A percentile compares a stretch with the other conserved stretches of the same genome.
Conservation (phyloP, 2,797 vertebrate genomes). For the Arctocebus calabarensis region DNA sequence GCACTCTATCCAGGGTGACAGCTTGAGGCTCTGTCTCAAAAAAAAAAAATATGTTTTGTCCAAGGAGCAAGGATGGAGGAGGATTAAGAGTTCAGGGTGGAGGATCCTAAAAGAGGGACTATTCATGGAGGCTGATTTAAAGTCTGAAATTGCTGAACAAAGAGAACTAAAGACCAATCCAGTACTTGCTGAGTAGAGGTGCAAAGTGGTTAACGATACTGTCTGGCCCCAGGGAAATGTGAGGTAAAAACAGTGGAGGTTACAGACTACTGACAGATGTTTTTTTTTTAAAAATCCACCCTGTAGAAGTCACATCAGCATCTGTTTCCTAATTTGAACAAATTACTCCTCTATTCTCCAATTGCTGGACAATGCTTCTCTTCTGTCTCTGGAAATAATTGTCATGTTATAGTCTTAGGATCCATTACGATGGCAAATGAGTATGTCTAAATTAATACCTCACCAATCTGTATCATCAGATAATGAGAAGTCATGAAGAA, state of each 20-base stretch:
- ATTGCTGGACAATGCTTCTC: background rate
- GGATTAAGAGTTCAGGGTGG: background rate
- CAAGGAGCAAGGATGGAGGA: background rate
- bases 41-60: background rate
- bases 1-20: too few relatives aligned
- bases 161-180: background rate
- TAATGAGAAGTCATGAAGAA: conserved; percentile 41
- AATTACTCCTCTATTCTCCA: background rate
- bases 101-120: background rate
- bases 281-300: background rate
- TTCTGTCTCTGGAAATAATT: conserved; percentile 32
- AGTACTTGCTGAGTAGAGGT: background rate
- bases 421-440: conserved; percentile 13
- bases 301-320: background rate
- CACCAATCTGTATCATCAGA: background rate
- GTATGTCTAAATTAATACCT: conserved; percentile 1
- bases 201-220: background rate
- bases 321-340: conserved; percentile 44
- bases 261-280: background rate
- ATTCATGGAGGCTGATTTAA: background rate
- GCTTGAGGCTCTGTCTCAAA: too few relatives aligned
- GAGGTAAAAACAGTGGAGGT: background rate
- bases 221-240: background rate
- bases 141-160: background rate
- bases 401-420: background rate